Percentiles rank a stretch among this genome's conserved stretches.
These are phyloP conservation scores for Colius striatus DNA, from an alignment of 2,113 vertebrate genomes.

Conservation along the genomic window DNA sequence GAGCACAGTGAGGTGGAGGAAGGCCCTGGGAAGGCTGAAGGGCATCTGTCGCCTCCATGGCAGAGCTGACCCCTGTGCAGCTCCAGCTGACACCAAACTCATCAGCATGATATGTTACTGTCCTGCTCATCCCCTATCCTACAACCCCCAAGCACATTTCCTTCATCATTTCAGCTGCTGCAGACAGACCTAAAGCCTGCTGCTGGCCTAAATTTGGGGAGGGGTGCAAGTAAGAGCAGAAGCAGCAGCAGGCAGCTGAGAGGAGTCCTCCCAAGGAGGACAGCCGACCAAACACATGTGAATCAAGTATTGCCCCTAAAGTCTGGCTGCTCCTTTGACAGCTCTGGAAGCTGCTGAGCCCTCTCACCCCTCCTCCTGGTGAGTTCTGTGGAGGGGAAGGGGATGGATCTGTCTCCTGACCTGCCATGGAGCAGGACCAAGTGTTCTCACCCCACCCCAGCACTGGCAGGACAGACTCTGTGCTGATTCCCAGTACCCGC, in stretches of 20 bases:
- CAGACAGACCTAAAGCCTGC: neutral
- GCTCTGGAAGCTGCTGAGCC: neutral
- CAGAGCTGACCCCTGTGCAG: neutral
- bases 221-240: conserved; percentile 22
- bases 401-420: neutral
- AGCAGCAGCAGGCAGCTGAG: neutral
- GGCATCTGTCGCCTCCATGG: neutral
- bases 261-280: neutral
- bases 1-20: neutral
- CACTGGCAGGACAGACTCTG: rapidly evolving
- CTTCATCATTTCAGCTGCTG: neutral
- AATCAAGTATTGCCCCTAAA: neutral
- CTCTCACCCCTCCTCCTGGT: neutral
- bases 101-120: rapidly evolving
- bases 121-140: neutral
- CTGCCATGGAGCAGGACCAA: neutral
- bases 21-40: neutral
- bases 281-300: neutral
- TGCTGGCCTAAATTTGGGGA: neutral
- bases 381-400: neutral
- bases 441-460: neutral
- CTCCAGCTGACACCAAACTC: neutral
- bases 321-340: neutral
- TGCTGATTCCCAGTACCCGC: neutral
- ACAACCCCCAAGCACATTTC: no score